Evolutionary conservation across 35 echinoderm and acorn worm genomes (phyloP).

Genomic region (Hemicentrotus pulcherrimus): DNA sequence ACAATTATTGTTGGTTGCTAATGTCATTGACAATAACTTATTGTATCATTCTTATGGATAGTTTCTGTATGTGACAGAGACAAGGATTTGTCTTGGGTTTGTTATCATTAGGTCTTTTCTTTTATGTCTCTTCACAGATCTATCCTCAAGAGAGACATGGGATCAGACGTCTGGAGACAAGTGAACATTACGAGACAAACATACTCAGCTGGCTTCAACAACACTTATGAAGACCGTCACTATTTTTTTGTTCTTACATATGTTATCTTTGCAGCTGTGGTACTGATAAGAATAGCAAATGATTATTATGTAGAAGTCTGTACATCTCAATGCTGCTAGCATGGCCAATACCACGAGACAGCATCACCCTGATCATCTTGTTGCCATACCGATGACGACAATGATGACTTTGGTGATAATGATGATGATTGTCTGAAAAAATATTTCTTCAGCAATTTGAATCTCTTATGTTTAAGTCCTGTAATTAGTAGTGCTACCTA

Average conservation of each 20-base stretch:
- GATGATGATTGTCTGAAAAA: not conserved
- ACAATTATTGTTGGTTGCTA: no score
- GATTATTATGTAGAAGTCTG: not conserved
- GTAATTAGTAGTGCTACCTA: no score
- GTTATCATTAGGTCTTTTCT: not conserved
- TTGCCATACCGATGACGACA: not conserved
- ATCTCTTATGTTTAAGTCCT: not conserved
- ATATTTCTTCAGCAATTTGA: not conserved
- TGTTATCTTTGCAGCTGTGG: not conserved
- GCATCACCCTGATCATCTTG: not conserved
- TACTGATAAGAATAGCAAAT: not conserved
- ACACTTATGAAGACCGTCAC: constrained; percentile 57
- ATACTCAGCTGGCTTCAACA: constrained; percentile 95
- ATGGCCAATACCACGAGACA: not conserved
- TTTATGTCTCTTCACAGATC: constrained; percentile 61
- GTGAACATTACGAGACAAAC: constrained; percentile 95
- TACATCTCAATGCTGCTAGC: not conserved
- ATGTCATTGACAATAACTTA: no score
- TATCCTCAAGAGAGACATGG: constrained; percentile 97
- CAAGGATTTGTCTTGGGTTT: no score
- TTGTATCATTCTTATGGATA: no score
- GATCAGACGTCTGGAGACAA: constrained; percentile 85
- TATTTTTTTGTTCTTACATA: not conserved
- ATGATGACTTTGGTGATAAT: not conserved
- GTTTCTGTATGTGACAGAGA: no score